Evolutionary conservation across 2,888 invertebrate genomes (phyloP), one percentile per base, ranked within the genome.

Genomic region (Oscheius sp.): DNA sequence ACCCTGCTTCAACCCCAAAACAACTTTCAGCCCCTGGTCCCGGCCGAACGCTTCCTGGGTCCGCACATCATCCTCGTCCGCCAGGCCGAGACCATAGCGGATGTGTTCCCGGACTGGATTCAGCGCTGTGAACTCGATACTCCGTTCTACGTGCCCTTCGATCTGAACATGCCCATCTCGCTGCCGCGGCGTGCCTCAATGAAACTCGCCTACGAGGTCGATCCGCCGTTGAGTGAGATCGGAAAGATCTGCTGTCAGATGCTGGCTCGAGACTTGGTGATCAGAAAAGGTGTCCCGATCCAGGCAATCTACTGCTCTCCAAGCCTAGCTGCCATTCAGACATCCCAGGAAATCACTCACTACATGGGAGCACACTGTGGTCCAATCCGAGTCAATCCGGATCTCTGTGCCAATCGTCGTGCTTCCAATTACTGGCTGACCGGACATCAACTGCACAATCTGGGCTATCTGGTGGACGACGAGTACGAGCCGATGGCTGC

Each of bases 71-170:
- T 77, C 21, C 73, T 79, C 32, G 73, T 81, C 58, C 66, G 79
- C 42, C 66, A 65, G 10, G 74, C 35, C 1, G 82, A 82, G 65
- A 74, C 78, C 1, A 79, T 82, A 37, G 71, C 76, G 11, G 80
- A 82, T 11, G 76, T 82, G 7, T 82, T 80, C 51, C 71, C 76
- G 32, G 80, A 82, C 55, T 82, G 82, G 82, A 66, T 74, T 2
- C 55, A 74, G 10, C 51, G 76, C 10, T 73, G 77, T 5, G 51
- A 75, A 9, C 58, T 82, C 29, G 60, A 48, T 37, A 77, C 77
- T 9, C 51, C 73, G 10, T 74, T 42, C 35, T 79, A 78, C 71
- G 11, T 60, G 21, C 79, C 82, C 11, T 80, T 79, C 53, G 82
- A 82, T 48, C 53, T 82, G 82, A 82, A 80, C 70, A 55, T 75